Conservation (phyloP, 2,113 vertebrate species). For the Podiceps cristatus region DNA sequence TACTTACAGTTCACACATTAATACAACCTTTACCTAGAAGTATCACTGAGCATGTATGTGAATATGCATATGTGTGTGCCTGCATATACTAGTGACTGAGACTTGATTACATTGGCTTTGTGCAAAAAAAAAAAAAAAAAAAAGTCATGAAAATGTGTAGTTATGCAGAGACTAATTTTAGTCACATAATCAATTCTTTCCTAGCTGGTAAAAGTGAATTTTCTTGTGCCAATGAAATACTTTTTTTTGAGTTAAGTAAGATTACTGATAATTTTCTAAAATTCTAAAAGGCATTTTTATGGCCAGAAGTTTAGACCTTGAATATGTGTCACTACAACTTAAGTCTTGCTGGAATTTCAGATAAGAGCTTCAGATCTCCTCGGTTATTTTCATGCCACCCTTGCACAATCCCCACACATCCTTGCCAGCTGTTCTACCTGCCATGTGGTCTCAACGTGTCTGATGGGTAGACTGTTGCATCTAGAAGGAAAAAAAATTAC, state of each 20-base stretch:
- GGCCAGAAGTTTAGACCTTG: background rate
- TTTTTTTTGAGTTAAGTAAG: background rate
- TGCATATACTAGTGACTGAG: background rate
- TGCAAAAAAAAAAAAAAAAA: background rate
- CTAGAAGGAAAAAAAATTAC: background rate
- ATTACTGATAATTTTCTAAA: background rate
- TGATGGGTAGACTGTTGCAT: background rate
- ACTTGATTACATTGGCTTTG: background rate
- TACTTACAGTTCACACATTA: background rate
- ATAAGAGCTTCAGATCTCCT: background rate
- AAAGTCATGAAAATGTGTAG: background rate
- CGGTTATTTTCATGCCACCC: background rate
- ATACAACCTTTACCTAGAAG: background rate
- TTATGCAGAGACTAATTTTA: background rate
- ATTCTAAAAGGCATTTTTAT: background rate
- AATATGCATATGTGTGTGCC: fast-evolving
- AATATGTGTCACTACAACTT: background rate
- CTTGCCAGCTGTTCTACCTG: background rate
- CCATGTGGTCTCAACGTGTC: background rate
- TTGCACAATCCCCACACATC: background rate
- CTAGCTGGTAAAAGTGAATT: background rate
- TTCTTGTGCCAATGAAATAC: background rate
- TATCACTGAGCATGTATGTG: background rate
- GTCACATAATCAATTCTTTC: background rate
- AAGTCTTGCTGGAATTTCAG: background rate